Base-by-base conservation (phyloP, 2,797 vertebrate genomes). In the Rhabdomys pumilio region DNA sequence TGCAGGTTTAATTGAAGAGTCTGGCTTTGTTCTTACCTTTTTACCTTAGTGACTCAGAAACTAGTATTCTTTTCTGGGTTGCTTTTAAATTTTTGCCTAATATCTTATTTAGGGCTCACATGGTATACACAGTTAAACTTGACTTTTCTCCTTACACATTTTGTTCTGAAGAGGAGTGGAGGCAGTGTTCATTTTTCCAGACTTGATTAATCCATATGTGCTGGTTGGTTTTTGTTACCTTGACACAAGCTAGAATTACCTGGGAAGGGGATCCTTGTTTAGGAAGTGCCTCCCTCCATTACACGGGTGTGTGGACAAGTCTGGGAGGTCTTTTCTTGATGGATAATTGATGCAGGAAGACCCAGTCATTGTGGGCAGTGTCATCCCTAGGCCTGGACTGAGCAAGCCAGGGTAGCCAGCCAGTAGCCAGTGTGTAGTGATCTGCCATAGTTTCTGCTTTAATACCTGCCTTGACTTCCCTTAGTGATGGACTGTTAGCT, bases 1-100 rank as follows among this genome's bases (percentile, higher is more conserved):
- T 90, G 85, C 59, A 31, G 38, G 47, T 95, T 92, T 97, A 93
- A 90, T 79, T 87, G 89, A 94, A 96, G 95, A 75, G 4, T 90
- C 89, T 91, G n/a, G 93, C 94, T 95, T 55, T 75, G 24, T 76
- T 86, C 88, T 91, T 77, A 88, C n/a, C 4, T 96, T 94, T 80
- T 85, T 15, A 13, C 77, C 91, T 93, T 72, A 34, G 92, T 65
- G 59, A 93, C 2, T 0, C 14, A 29, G 72, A 96, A 82, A 50
- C 34, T 12, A 79, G 0, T 82, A 26, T 61, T 22, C 82, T 93
- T 93, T 69, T 72, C 50, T 50, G 63, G 44, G 53, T 81, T 95
- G 69, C 76, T 93, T 93, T 91, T 26, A 92, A 31, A 55, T 90
- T 81, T 90, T n/a, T 75, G 38, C 59, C 87, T 53, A 59, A 3